Evolutionary conservation across 1,140 invertebrate species (phyloP), one percentile per base, ranked within the genome.

Genomic region (Drosophila jambulina): DNA sequence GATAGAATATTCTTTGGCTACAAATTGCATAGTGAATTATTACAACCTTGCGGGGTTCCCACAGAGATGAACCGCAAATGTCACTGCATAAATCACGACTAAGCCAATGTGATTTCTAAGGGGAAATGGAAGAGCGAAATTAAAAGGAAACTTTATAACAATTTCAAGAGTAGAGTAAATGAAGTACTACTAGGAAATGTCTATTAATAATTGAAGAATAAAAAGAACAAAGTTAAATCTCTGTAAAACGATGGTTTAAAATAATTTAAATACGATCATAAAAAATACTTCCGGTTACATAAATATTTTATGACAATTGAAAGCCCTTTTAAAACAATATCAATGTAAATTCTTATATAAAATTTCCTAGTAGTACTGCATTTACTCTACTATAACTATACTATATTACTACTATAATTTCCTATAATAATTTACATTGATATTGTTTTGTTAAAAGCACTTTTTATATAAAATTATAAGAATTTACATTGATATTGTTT

Each of bases 11-110:
- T 75, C 72, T 75, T 75, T 56, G 40, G 70, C 59, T 49, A 75
- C 82, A 86, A 86, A 86, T 87, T 88, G 84, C 83, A 87, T 70
- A 72, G 80, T 88, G 63, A 88, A 83, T 88, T 83, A 88, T 88
- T 74, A 62, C 68, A 78, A 79, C 83, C 84, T 87, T 88, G 84
- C 64, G 32, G 75, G 36, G 63, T 54, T 61, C 43, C 53, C 53
- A 70, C 67, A 70, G 67, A 70, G 67, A 70, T 70, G 67, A 70
- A 54, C 67, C 62, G 67, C 67, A 45, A 67, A 70, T 70, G 67
- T 70, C 67, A 38, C 67, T 54, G 19, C 62, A 70, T 70, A 70
- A 70, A 70, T 70, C 48, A 70, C 67, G 17, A 34, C 62, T 27
- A 54, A 70, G 48, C 48, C 67, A 53, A 70, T 67, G 46, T 40